Evolutionary conservation across 2,797 vertebrate genomes (phyloP), one percentile per base, ranked within the genome.

Genomic region (Leptoclinus maculatus): DNA sequence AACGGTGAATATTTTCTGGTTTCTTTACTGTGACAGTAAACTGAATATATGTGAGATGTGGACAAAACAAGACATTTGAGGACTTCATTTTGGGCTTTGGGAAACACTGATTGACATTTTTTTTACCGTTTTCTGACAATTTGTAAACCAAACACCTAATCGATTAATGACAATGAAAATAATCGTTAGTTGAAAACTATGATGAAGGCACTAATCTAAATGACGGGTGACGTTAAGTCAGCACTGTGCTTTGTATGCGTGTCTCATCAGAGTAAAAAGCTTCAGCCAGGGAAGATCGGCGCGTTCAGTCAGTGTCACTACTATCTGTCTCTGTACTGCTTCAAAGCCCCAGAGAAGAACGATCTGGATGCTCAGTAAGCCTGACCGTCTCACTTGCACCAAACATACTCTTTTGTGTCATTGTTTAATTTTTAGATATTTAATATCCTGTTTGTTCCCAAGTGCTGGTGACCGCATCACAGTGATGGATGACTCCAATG

Each of bases 401-500:
- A 60, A 54, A 80, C 38, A 36, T 7, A 14, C 10, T 32, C 34
- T 23, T 27, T 59, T 0, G 7, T 49, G 17, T 68, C 47, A 63
- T 38, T 23, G 23, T 43, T 38, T 45, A 11, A 10, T 47, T 25
- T 49, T 41, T 21, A 1, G 60, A 74, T 58, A 41, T 60, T 60
- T 21, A 13, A 75, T 32, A 14, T 75, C 14, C 57, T 51, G 36
- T 88, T 62, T 59, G 16, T 76, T 83, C 82, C 86, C 57, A 72
- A 98, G 97, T 64, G 96, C 97, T 0, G 97, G 97, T 9, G 97
- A 99, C 91, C 96, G 97, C 68, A 96, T 99, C 91, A 95, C 96
- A 0, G 97, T 99, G 83, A 95, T 97, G 2, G 97, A 99, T 43
- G 97, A 99, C 88, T 98, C 97, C 84, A 99, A 98, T 38, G 98